Evolutionary conservation across 2,888 invertebrate genomes (phyloP).

Genomic region (Caenorhabditis uteleia): DNA sequence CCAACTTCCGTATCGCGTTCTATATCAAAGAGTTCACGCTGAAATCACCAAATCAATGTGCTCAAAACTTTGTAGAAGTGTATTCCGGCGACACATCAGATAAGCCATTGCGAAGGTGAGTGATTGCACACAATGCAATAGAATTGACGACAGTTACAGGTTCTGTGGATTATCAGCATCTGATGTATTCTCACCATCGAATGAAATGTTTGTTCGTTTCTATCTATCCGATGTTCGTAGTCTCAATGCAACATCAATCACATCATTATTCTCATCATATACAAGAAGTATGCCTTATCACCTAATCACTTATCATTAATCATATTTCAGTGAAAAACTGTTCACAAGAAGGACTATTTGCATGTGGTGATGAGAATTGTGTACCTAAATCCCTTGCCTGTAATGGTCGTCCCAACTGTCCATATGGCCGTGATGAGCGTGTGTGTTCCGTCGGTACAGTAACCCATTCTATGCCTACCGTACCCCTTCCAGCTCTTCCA

Average conservation of each 20-base stretch:
- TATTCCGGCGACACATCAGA: constrained; percentile 62
- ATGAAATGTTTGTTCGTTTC: constrained; percentile 50
- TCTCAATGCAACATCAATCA: constrained; percentile 37
- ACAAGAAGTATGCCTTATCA: constrained; percentile 37
- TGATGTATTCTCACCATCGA: constrained; percentile 44
- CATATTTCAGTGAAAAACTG: constrained; percentile 65
- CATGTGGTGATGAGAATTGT: constrained; percentile 68
- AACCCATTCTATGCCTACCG: neutral
- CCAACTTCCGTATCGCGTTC: constrained; percentile 47
- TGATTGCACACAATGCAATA: neutral
- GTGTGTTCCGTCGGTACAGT: constrained; percentile 34
- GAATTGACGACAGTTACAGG: constrained; percentile 20
- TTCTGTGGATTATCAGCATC: constrained; percentile 55
- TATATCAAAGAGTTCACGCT: constrained; percentile 62
- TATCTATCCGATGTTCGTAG: constrained; percentile 40
- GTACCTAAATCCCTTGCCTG: constrained; percentile 60
- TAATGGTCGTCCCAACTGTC: constrained; percentile 61
- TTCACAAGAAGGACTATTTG: constrained; percentile 54
- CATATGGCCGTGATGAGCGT: constrained; percentile 61
- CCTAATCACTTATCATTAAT: neutral
- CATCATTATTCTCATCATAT: constrained; percentile 48
- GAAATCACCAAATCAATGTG: constrained; percentile 65
- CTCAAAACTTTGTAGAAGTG: constrained; percentile 65
- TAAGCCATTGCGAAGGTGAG: constrained; percentile 47
- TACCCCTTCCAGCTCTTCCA: constrained; percentile 12